phyloP scores from a whole-genome alignment of 2,888 invertebrate species.

The Caenorhabditis imperialis region DNA sequence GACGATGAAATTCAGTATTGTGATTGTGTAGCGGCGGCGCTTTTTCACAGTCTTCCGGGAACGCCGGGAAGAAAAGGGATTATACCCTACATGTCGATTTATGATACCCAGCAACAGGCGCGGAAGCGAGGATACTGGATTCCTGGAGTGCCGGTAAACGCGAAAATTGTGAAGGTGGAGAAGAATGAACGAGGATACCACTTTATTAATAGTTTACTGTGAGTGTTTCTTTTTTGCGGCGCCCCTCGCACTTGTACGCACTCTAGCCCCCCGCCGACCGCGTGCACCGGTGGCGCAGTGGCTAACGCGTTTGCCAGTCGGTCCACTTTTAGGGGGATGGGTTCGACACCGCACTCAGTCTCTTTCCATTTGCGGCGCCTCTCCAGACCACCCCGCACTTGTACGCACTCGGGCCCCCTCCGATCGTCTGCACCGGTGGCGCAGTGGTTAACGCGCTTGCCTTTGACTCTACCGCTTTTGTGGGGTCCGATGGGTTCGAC shows the following conservation, averaged over 20 bases:
- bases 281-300: too few relatives aligned
- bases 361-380: neutral
- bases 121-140: slow-evolving; percentile 75
- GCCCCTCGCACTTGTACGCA: too few relatives aligned
- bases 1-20: slow-evolving; percentile 69
- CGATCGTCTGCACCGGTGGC: too few relatives aligned
- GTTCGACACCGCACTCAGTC: too few relatives aligned
- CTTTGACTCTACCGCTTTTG: too few relatives aligned
- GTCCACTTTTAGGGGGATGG: too few relatives aligned
- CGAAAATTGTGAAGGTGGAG: slow-evolving; percentile 68
- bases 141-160: slow-evolving; percentile 75
- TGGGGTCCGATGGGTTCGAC: too few relatives aligned
- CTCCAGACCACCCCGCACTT: too few relatives aligned
- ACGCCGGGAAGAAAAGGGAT: slow-evolving; percentile 70
- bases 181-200: slow-evolving; percentile 70
- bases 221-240: slow-evolving; percentile 21
- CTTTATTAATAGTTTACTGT: slow-evolving; percentile 74
- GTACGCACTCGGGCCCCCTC: too few relatives aligned
- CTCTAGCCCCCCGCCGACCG: too few relatives aligned
- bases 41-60: slow-evolving; percentile 65
- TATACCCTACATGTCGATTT: slow-evolving; percentile 76
- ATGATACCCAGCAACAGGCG: slow-evolving; percentile 70
- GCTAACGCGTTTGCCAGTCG: too few relatives aligned
- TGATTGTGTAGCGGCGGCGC: slow-evolving; percentile 68
- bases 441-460: too few relatives aligned